A percentile compares a stretch with the other conserved stretches of the same genome.
Evolutionary conservation across 1,140 invertebrate species (phyloP).

Genomic region (Heliconius hewitsoni): DNA sequence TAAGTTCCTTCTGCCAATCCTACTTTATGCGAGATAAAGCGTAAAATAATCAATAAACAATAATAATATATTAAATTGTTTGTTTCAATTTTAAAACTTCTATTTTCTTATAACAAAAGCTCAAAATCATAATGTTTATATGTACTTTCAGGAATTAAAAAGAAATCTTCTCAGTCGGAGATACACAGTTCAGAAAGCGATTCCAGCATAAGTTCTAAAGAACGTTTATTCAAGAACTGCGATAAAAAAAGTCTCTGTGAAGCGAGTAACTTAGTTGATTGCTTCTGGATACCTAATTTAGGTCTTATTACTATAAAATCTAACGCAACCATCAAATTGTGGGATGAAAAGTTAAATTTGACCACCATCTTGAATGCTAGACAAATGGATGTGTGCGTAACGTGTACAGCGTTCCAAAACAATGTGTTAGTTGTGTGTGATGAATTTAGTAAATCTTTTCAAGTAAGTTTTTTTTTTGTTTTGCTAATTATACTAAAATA

Average conservation of each 20-base stretch:
- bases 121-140: too few species aligned
- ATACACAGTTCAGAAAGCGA: slow-evolving; percentile 60
- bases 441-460: slow-evolving; percentile 55
- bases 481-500: too few species aligned
- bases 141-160: slow-evolving; percentile 54
- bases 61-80: too few species aligned
- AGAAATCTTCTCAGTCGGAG: slow-evolving; percentile 47
- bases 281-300: slow-evolving; percentile 54
- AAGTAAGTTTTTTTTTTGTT: slow-evolving; percentile 46
- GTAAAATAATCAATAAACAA: too few species aligned
- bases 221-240: slow-evolving; percentile 44
- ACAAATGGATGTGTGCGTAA: slow-evolving; percentile 54
- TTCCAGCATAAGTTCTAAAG: slow-evolving; percentile 51
- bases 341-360: slow-evolving; percentile 54
- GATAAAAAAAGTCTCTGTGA: slow-evolving; percentile 50
- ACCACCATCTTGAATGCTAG: slow-evolving; percentile 54
- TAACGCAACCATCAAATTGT: slow-evolving; percentile 66
- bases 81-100: too few species aligned
- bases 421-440: slow-evolving; percentile 65
- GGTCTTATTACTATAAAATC: slow-evolving; percentile 64
- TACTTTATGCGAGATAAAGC: too few species aligned
- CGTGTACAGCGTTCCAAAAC: slow-evolving; percentile 59
- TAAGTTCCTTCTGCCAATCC: too few species aligned
- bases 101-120: too few species aligned
- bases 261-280: slow-evolving; percentile 54